Evolutionary conservation across 2,888 invertebrate genomes (phyloP).

Genomic region (Amiota communis): DNA sequence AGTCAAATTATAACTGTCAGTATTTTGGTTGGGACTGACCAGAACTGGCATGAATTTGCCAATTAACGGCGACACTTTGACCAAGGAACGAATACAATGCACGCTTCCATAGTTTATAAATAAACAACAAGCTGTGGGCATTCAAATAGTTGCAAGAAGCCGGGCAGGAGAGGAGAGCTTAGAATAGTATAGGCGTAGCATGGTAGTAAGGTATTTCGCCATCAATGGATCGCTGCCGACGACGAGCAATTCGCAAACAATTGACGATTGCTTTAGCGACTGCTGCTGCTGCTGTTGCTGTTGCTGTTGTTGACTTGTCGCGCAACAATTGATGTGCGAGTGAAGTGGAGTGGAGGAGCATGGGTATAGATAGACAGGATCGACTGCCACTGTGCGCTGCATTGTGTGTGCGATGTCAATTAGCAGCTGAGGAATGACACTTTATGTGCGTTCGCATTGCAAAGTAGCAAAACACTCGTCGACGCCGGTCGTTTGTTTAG

Average conservation of each 20-base stretch:
- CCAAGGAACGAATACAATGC: conserved; percentile 42
- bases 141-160: conserved; percentile 53
- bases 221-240: conserved; percentile 44
- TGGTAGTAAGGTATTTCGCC: conserved; percentile 25
- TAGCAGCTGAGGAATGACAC: conserved; percentile 73
- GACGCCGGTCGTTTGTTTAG: conserved; percentile 37
- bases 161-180: background rate
- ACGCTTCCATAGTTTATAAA: conserved; percentile 42
- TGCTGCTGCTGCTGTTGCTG: background rate
- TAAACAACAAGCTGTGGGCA: conserved; percentile 39
- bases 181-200: background rate
- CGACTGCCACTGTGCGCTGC: conserved; percentile 36
- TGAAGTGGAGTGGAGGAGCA: background rate
- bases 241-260: conserved; percentile 25
- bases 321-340: conserved; percentile 25
- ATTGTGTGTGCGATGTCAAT: conserved; percentile 71
- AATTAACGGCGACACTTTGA: conserved; percentile 67
- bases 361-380: conserved; percentile 24
- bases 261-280: conserved; percentile 16
- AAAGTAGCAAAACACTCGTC: conserved; percentile 42
- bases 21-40: background rate
- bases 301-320: conserved; percentile 6
- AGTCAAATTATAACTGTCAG: conserved; percentile 22
- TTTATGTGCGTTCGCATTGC: conserved; percentile 65
- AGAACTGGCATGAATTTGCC: conserved; percentile 49